phyloP scores from a whole-genome alignment of 2,888 invertebrate species.

The Tenthredo amoena region DNA sequence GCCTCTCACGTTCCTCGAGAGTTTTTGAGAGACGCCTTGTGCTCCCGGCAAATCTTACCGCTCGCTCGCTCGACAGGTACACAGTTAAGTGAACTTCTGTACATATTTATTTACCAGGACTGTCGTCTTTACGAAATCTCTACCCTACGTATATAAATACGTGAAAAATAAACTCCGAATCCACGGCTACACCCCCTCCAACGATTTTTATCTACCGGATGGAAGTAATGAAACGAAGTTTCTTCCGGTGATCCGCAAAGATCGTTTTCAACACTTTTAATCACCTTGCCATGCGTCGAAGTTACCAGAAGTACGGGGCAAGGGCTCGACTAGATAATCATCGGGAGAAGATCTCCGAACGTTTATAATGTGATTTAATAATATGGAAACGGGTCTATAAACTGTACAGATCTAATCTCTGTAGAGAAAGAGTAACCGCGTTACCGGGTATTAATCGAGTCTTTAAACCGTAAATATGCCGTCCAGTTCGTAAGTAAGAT shows the following conservation, averaged over 20 bases:
- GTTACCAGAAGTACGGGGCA: background rate
- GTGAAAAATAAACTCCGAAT: background rate
- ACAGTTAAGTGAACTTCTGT: constrained; percentile 40
- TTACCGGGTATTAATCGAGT: background rate
- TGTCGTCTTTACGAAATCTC: background rate
- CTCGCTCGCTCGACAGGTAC: background rate
- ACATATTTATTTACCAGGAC: constrained; percentile 15
- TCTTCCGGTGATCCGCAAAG: background rate
- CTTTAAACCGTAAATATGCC: background rate
- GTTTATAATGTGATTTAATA: background rate
- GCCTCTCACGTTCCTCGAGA: constrained; percentile 26
- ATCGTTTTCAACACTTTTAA: background rate
- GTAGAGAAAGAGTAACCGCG: background rate
- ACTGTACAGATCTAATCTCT: background rate
- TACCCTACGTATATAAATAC: background rate
- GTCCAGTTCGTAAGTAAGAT: background rate
- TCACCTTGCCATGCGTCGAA: background rate
- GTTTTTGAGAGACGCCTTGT: constrained; percentile 25
- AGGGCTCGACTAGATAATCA: background rate
- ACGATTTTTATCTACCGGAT: background rate
- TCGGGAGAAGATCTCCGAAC: background rate
- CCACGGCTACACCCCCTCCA: background rate
- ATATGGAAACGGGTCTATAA: background rate
- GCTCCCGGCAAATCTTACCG: background rate
- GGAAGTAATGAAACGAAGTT: background rate